Conservation (phyloP, 2,888 invertebrate genomes). For the Thymelicus sylvestris region DNA sequence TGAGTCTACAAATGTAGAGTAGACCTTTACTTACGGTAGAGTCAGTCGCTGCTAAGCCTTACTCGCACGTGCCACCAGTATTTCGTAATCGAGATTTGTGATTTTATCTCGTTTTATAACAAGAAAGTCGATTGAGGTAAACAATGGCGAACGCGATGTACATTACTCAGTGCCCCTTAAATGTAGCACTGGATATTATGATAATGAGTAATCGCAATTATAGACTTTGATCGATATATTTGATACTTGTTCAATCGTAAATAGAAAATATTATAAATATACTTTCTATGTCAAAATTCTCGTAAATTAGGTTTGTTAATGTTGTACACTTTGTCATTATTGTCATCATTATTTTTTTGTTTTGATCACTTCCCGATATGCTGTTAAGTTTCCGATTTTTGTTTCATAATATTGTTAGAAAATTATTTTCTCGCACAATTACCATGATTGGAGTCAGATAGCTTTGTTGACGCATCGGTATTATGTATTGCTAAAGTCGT, state of each 20-base stretch:
- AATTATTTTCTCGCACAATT: no score
- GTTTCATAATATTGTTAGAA: no score
- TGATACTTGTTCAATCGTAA: slow-evolving; percentile 20
- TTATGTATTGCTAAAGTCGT: no score
- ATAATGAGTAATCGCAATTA: slow-evolving; percentile 37
- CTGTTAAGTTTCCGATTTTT: no score
- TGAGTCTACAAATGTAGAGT: neutral
- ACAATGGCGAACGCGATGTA: slow-evolving; percentile 39
- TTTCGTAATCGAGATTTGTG: slow-evolving; percentile 55
- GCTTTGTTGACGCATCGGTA: no score
- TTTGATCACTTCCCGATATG: no score
- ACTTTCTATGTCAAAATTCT: no score
- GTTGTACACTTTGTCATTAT: neutral
- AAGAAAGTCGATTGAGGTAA: slow-evolving; percentile 41
- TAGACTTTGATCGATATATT: slow-evolving; percentile 30
- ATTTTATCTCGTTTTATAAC: slow-evolving; percentile 47
- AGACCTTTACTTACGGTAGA: slow-evolving; percentile 4
- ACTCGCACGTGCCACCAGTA: slow-evolving; percentile 60
- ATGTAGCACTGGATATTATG: slow-evolving; percentile 42
- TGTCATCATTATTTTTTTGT: no score
- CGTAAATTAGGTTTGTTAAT: neutral
- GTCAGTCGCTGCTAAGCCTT: slow-evolving; percentile 44
- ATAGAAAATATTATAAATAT: neutral
- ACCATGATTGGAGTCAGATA: no score
- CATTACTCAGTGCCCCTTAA: slow-evolving; percentile 34